Percentiles rank a stretch among this genome's conserved stretches.
Evolutionary conservation across 2,113 vertebrate genomes (phyloP).

Genomic region (Apus apus): DNA sequence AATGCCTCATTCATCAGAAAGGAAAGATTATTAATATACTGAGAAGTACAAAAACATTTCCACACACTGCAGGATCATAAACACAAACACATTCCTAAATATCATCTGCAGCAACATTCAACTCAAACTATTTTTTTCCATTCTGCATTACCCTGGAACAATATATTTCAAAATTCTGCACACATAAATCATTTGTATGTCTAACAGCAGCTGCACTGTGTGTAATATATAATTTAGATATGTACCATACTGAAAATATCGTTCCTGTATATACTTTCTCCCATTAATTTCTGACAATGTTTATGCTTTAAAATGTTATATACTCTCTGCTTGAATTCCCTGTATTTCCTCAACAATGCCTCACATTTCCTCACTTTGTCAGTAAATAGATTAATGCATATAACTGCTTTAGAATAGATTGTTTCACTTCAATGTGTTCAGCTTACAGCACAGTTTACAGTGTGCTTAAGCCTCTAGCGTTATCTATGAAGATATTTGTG

Average conservation of each 20-base stretch:
- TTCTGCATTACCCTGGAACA: background rate
- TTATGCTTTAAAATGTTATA: background rate
- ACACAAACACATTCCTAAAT: background rate
- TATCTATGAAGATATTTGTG: background rate
- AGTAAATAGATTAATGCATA: background rate
- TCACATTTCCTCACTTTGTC: background rate
- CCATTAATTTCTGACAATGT: background rate
- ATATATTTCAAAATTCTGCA: background rate
- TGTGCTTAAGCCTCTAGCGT: background rate
- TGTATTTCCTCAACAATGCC: background rate
- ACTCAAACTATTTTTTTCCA: background rate
- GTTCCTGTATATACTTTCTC: background rate
- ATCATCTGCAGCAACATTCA: background rate
- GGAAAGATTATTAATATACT: background rate
- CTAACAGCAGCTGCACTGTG: background rate
- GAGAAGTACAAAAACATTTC: background rate
- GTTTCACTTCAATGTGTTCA: background rate
- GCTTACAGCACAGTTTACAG: background rate
- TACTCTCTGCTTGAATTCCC: background rate
- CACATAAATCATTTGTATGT: background rate
- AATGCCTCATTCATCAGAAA: background rate
- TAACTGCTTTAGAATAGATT: conserved; percentile 2
- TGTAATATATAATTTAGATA: conserved; percentile 13
- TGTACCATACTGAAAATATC: background rate
- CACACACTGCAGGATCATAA: background rate